Base-by-base conservation (phyloP, 2,888 invertebrate species). In the Drosophila monieri region DNA sequence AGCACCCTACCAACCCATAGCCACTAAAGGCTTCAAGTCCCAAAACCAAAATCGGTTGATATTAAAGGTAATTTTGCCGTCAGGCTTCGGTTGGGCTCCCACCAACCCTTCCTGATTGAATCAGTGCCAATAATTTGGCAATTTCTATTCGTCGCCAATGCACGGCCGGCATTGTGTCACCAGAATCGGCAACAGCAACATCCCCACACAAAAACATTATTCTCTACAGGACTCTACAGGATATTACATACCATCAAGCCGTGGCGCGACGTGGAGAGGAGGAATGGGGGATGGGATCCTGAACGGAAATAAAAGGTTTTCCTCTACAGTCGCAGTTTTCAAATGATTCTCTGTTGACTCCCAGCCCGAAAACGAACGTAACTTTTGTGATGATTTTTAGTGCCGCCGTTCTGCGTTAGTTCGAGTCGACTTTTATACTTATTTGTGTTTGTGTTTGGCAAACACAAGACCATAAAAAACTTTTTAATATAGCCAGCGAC, bases 51-150 rank as follows among this genome's bases (percentile, higher is more conserved):
- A 64, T 46, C 25, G 52, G 46, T 35, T 43, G 18, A 56, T 52
- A 72, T 59, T 73, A 59, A 55, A 73, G 59, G 73, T 58, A 73
- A 73, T 73, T 58, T 35, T 27, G 58, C 57, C 30, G 51, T 18
- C 53, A 41, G 41, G 30, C 30, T 4, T 27, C 37, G 35, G 37
- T 30, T 35, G 39, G 15, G 18, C 39, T 47, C 46, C 21, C 30
- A 23, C 43, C 43, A 51, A 66, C 65, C 46, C 47, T 62, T 78
- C 74, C 77, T 73, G 80, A 80, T 86, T 81, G 86, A 81, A 85
- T 85, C 86, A 83, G 76, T 77, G 86, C 80, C 80, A 85, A 85
- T 85, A 81, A 81, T 81, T 83, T 80, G 86, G 86, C 84, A 85
- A 80, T 81, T 81, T 83, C 84, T 81, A 81, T 81, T 85, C 80